Evolutionary conservation across 2,797 vertebrate species (phyloP).

Genomic region (Phoeniculus purpureus): DNA sequence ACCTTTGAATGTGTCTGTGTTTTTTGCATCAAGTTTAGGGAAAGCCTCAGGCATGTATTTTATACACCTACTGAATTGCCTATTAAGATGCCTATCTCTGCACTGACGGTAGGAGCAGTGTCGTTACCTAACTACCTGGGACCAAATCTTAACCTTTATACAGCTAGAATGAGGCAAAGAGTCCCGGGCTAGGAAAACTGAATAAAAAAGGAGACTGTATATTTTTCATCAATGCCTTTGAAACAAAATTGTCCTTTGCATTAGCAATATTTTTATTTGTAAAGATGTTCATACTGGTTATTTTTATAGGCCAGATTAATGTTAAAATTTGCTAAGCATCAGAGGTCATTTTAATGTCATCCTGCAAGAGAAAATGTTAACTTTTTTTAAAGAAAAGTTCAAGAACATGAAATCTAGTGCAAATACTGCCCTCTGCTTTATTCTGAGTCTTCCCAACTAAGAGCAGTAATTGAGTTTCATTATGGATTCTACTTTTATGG

Average conservation of each 20-base stretch:
- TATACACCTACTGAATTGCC: slow-evolving; percentile 30
- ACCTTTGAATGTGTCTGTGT: background rate
- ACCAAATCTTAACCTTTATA: slow-evolving; percentile 1
- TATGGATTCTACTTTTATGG: background rate
- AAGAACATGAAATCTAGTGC: background rate
- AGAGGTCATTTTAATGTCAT: background rate
- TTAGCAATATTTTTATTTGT: background rate
- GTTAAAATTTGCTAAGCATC: background rate
- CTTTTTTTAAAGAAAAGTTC: background rate
- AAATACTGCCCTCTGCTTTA: background rate
- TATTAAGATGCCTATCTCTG: slow-evolving; percentile 29
- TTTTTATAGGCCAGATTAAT: background rate
- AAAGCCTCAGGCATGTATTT: slow-evolving; percentile 56
- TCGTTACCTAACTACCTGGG: background rate
- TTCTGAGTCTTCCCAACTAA: background rate
- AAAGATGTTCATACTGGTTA: background rate
- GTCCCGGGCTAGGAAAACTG: background rate
- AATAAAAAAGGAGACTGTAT: background rate
- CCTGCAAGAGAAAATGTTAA: background rate
- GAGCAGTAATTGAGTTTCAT: background rate
- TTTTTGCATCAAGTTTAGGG: slow-evolving; percentile 11
- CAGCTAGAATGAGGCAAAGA: background rate
- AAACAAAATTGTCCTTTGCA: background rate
- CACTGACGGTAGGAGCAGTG: background rate
- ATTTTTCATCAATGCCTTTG: background rate